These are phyloP conservation scores for Perca schrenkii DNA, from an alignment of 2,113 vertebrate genomes.

Conservation along the genomic window DNA sequence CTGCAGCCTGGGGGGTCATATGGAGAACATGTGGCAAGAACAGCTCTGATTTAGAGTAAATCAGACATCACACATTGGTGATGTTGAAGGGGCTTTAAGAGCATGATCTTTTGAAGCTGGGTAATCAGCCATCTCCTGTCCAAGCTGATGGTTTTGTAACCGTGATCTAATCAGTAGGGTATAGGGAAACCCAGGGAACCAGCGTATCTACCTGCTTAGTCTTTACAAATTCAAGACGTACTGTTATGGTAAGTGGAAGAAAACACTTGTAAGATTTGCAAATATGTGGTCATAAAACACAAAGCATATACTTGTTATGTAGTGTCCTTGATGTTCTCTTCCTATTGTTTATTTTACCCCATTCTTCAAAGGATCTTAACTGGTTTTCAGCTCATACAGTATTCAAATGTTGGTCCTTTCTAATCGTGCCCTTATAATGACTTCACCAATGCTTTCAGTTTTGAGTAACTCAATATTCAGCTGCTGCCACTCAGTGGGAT, in stretches of 20 bases:
- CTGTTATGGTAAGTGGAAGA: not conserved
- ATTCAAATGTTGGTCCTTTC: conserved; percentile 1
- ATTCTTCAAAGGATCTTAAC: not conserved
- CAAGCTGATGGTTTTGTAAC: conserved; percentile 20
- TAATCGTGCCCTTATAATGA: not conserved
- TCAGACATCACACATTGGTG: conserved; percentile 9
- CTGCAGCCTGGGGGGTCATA: conserved; percentile 8
- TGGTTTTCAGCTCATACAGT: not conserved
- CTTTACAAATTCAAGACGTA: not conserved
- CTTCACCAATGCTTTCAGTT: not conserved
- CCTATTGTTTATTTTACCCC: not conserved
- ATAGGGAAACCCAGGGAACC: not conserved
- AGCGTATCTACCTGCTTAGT: not conserved
- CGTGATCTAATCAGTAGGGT: conserved; percentile 48
- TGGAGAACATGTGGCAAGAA: not conserved
- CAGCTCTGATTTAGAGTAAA: conserved; percentile 14
- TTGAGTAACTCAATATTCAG: conserved; percentile 1
- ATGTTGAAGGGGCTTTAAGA: not conserved
- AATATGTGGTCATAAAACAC: not conserved
- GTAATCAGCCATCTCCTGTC: conserved; percentile 16
- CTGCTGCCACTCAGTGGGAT: not conserved
- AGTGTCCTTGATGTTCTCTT: not conserved
- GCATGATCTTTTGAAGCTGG: conserved; percentile 3
- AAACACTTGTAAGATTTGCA: conserved; percentile 3
- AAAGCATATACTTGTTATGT: not conserved